phyloP scores from a whole-genome alignment of 2,888 invertebrate species.

The Sisyra terminalis region DNA sequence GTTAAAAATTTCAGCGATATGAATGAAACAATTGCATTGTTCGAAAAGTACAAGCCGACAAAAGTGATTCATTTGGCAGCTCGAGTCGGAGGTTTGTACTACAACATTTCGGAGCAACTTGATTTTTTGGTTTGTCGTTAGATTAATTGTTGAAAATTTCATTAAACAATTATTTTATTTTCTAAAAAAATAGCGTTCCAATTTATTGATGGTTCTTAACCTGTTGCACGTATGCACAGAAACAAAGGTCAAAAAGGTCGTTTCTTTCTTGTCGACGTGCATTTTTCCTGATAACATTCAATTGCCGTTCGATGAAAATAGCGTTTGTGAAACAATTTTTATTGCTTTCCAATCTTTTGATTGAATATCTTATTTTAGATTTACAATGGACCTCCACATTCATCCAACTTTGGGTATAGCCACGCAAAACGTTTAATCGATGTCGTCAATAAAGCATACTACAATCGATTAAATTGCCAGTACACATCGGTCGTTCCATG shows the following conservation, averaged over 20 bases:
- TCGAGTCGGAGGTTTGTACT: slow-evolving; percentile 94
- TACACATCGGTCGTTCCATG: slow-evolving; percentile 96
- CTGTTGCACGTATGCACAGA: slow-evolving; percentile 68
- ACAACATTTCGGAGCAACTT: slow-evolving; percentile 90
- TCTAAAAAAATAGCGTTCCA: slow-evolving; percentile 46
- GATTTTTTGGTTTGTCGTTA: slow-evolving; percentile 74
- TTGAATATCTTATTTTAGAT: slow-evolving; percentile 37
- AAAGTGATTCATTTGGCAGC: slow-evolving; percentile 97
- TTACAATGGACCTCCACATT: slow-evolving; percentile 93
- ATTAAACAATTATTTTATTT: slow-evolving; percentile 5
- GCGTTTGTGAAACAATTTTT: slow-evolving; percentile 41
- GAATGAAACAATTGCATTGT: slow-evolving; percentile 55
- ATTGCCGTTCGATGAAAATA: slow-evolving; percentile 96
- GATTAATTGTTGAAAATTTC: not conserved
- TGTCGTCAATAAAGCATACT: slow-evolving; percentile 69
- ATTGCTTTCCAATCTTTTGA: too few relatives aligned
- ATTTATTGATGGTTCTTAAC: slow-evolving; percentile 90
- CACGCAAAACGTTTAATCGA: slow-evolving; percentile 97
- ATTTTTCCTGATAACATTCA: slow-evolving; percentile 96
- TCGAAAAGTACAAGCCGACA: slow-evolving; percentile 71
- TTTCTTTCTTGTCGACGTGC: slow-evolving; percentile 96
- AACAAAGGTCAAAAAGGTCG: slow-evolving; percentile 74
- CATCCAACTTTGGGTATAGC: slow-evolving; percentile 95
- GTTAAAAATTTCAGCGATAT: slow-evolving; percentile 42
- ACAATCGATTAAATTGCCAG: slow-evolving; percentile 54